These are phyloP conservation scores for Papilio polyxenes DNA, from an alignment of 1,140 invertebrate genomes.

Conservation along the genomic window DNA sequence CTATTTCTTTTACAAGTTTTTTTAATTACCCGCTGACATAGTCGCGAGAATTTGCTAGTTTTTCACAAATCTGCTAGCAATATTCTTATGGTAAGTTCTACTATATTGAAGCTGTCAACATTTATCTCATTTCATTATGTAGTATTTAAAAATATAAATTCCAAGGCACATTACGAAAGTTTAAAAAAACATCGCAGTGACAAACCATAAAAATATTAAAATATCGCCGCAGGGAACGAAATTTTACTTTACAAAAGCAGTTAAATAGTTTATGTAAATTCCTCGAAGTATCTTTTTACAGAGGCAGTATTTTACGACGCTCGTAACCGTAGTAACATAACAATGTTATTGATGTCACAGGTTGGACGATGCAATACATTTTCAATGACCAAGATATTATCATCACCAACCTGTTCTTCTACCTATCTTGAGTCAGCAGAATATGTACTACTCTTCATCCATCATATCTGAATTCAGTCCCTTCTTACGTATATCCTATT, in stretches of 20 bases:
- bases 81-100: no score
- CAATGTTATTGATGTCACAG: slow-evolving; percentile 33
- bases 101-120: no score
- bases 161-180: neutral
- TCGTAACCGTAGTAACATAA: slow-evolving; percentile 31
- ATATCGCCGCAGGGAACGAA: neutral
- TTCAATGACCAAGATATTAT: neutral
- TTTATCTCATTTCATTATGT: neutral
- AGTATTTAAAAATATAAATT: neutral
- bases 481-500: no score
- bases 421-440: no score
- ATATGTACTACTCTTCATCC: no score
- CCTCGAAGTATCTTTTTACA: slow-evolving; percentile 31
- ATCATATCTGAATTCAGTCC: no score
- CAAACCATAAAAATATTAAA: slow-evolving; percentile 10
- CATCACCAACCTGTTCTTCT: no score
- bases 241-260: slow-evolving; percentile 15
- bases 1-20: no score
- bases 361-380: neutral
- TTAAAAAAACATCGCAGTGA: neutral
- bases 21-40: no score
- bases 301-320: slow-evolving; percentile 5
- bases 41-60: no score
- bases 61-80: no score
- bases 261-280: slow-evolving; percentile 36